Conservation (phyloP, 2,797 vertebrate genomes). For the Pelochelys cantorii region DNA sequence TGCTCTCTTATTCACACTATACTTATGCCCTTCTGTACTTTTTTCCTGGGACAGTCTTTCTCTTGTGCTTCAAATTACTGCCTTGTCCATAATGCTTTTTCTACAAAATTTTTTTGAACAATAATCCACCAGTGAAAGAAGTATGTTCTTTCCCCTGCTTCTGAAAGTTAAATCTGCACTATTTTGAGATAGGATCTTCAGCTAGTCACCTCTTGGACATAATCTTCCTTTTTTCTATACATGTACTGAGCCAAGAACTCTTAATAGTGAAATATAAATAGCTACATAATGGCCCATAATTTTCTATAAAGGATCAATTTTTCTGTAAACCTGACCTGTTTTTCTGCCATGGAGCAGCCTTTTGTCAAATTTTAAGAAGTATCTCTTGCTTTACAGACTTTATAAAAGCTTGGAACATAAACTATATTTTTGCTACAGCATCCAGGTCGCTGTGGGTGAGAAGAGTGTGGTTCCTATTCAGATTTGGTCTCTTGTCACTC, state of each 20-base stretch:
- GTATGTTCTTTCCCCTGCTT: background rate
- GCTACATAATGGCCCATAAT: fast-evolving
- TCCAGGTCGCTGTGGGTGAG: background rate
- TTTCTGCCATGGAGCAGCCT: background rate
- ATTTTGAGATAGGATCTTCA: background rate
- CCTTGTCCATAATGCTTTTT: background rate
- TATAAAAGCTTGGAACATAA: background rate
- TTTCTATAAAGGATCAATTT: background rate
- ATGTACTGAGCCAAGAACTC: background rate
- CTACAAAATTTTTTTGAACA: background rate
- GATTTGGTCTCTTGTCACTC: background rate
- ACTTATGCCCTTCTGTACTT: background rate
- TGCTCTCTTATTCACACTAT: background rate
- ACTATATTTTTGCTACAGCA: background rate
- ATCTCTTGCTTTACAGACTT: background rate
- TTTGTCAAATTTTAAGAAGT: background rate
- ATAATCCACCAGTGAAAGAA: background rate
- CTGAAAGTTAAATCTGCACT: background rate
- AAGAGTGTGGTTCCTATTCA: too few relatives aligned
- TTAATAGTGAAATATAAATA: background rate
- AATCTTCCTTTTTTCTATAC: background rate
- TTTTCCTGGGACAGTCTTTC: background rate
- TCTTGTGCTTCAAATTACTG: background rate
- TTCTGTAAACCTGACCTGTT: background rate
- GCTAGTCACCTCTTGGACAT: background rate